Evolutionary conservation across 23 tunicate genomes (phyloP).

Genomic region (Trididemnum miniatum): DNA sequence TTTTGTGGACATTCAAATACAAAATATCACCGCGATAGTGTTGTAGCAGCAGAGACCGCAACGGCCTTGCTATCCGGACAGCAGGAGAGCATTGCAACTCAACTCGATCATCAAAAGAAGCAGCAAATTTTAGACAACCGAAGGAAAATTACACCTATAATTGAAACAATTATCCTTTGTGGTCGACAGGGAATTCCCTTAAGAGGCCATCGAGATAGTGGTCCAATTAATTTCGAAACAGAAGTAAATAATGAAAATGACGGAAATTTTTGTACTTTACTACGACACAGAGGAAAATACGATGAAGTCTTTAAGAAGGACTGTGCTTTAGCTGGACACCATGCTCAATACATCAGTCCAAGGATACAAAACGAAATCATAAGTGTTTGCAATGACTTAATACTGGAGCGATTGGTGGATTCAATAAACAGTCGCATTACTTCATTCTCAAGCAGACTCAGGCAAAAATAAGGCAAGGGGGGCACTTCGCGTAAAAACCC

Average conservation of each 20-base stretch:
- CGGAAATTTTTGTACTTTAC: background rate
- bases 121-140: background rate
- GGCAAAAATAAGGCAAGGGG: too few relatives aligned
- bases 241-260: background rate
- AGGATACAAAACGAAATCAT: background rate
- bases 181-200: background rate
- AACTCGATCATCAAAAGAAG: background rate
- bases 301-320: background rate
- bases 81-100: background rate
- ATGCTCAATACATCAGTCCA: background rate
- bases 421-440: background rate
- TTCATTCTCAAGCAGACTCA: too few relatives aligned
- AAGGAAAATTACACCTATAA: background rate
- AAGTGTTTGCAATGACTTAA: background rate
- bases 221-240: background rate
- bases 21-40: constrained; percentile 11
- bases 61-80: background rate
- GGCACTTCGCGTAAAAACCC: too few relatives aligned
- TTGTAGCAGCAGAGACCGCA: constrained; percentile 4
- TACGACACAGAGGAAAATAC: background rate
- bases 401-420: background rate
- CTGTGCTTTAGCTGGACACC: background rate
- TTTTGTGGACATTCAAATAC: background rate
- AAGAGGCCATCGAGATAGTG: background rate
- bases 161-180: background rate